Evolutionary conservation across 64 coral and sea anemone genomes (phyloP).

Genomic region (Cladopsammia gracilis): DNA sequence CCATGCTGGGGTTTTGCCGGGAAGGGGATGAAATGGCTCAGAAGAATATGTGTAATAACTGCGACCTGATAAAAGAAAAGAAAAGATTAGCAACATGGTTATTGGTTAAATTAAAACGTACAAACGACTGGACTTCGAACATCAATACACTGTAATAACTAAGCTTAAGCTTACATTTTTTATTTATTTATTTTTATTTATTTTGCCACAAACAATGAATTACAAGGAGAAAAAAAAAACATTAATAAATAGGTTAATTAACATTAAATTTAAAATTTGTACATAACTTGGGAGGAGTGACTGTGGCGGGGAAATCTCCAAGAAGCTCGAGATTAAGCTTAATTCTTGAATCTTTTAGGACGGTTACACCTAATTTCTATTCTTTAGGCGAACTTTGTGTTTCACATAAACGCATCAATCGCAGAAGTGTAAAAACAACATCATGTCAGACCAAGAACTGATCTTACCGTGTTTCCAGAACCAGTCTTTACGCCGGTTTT

Average conservation of each 20-base stretch:
- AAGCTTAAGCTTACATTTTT: too few species aligned
- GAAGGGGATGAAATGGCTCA: conserved; percentile 87
- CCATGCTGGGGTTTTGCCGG: conserved; percentile 85
- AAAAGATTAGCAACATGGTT: not conserved
- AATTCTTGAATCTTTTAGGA: not conserved
- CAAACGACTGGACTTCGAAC: too few species aligned
- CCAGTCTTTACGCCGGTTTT: not conserved
- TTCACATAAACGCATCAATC: not conserved
- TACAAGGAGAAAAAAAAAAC: too few species aligned
- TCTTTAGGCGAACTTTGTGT: not conserved
- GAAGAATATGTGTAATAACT: conserved; percentile 79
- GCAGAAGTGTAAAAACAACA: not conserved
- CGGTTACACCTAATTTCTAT: not conserved
- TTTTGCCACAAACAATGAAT: too few species aligned
- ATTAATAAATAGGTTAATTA: too few species aligned
- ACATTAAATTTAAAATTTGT: too few species aligned
- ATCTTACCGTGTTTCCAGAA: not conserved
- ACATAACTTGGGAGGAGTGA: too few species aligned
- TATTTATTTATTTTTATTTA: too few species aligned
- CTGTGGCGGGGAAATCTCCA: too few species aligned
- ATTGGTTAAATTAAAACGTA: too few species aligned
- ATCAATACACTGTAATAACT: too few species aligned
- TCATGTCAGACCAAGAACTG: too few species aligned
- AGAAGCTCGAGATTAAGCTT: not conserved
- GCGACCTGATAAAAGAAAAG: conserved; percentile 43